Evolutionary conservation across 2,888 invertebrate genomes (phyloP), one percentile per base, ranked within the genome.

Genomic region (Lycaena phlaeas): DNA sequence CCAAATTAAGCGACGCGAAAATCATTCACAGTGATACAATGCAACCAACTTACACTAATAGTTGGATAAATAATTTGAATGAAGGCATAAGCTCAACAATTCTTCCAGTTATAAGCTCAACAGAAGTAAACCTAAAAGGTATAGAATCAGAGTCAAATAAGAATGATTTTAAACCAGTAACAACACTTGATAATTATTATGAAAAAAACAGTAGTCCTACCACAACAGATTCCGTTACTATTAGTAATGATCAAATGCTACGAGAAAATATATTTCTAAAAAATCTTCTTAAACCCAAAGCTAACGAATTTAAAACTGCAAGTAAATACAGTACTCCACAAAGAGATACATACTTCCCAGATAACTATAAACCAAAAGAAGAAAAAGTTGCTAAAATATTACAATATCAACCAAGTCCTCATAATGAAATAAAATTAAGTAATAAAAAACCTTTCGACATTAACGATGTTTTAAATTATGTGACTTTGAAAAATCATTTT

Each of bases 241-340:
- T 40, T 14, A 50, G 43, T 3, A 65, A 11, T 59, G 50, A 66
- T 52, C 60, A 70, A 14, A 56, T 66, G 11, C 52, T 84, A 17
- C 57, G 61, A 47, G 64, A 68, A 2, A 84, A 84, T 41, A 64
- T 81, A 38, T 84, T 82, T 49, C 52, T 84, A 11, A 76, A 68
- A 56, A 71, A 69, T 47, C 41, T 81, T 28, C 56, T 74, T n/a
- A 64, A 53, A 17, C 45, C 50, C 2, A 54, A 59, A 7, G 55
- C 59, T 26, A 46, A 48, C 14, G 54, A 61, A 38, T 45, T 54
- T 26, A 50, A 52, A 26, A 41, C 40, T 27, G 40, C 41, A 2
- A 56, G 57, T 22, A 59, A 59, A 42, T 28, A 40, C 26, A 17
- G 11, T 4, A 14, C 31, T 4, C 40, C 22, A 38, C 48, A 42